phyloP scores from a whole-genome alignment of 2,888 invertebrate species.

The Apoda limacodes region DNA sequence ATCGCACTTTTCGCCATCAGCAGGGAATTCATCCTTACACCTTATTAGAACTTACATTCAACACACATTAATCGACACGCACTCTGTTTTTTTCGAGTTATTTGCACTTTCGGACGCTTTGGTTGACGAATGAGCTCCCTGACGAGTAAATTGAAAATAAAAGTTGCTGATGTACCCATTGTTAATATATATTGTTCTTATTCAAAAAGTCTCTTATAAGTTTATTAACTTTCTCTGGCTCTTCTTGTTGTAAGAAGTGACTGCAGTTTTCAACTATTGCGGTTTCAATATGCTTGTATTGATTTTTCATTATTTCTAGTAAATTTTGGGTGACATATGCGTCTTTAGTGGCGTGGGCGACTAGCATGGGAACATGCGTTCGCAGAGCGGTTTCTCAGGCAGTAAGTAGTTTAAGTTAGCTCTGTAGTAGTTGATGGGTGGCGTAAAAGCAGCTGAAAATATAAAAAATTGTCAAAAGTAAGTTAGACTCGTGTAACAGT shows the following conservation, averaged over 20 bases:
- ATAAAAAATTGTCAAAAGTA: too few species aligned
- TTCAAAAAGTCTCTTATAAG: slow-evolving; percentile 54
- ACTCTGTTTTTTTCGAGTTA: too few species aligned
- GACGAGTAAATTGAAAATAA: too few species aligned
- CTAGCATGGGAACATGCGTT: slow-evolving; percentile 45
- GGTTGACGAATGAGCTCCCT: too few species aligned
- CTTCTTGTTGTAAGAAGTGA: slow-evolving; percentile 70
- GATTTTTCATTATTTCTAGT: slow-evolving; percentile 39
- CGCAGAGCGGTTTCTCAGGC: slow-evolving; percentile 30
- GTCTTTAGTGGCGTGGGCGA: slow-evolving; percentile 57
- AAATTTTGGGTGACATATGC: slow-evolving; percentile 31
- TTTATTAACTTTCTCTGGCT: slow-evolving; percentile 60
- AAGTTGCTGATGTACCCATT: too few species aligned
- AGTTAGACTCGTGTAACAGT: too few species aligned
- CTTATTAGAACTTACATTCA: too few species aligned
- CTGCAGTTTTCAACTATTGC: slow-evolving; percentile 47
- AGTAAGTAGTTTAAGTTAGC: slow-evolving; percentile 34
- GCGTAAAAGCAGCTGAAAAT: slow-evolving; percentile 55
- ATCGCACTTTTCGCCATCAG: too few species aligned
- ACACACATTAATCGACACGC: too few species aligned
- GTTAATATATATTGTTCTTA: too few species aligned
- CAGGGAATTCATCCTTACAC: too few species aligned
- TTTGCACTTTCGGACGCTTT: too few species aligned
- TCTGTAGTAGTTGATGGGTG: slow-evolving; percentile 67
- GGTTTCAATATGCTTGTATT: slow-evolving; percentile 50